Evolutionary conservation across 23 tunicate species (phyloP), one percentile per base, ranked within the genome.

Genomic region (Halocynthia aurantium): DNA sequence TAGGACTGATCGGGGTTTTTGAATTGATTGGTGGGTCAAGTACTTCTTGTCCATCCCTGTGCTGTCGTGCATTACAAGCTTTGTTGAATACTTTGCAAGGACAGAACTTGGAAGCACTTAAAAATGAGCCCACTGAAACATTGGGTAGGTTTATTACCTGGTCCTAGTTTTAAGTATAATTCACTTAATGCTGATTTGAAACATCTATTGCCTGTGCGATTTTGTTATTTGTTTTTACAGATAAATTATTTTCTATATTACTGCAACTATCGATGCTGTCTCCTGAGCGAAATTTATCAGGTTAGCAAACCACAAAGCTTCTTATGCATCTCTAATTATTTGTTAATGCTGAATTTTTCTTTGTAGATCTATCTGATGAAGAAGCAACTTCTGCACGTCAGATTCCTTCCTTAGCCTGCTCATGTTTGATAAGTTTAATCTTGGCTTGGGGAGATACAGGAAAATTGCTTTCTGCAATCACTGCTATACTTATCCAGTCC

Each of bases 381-480:
- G 44, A 31, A 31, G 44, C 44, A 31, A 31, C 44, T 31, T 31
- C 44, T 31, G 44, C 44, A 31, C 44, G 57, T 31, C 57, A 71
- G 56, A 80, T 87, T 63, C 84, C 94, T 5, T 87, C 94, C 7
- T 44, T 87, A 40, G 94, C 94, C 22, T 81, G 87, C 62, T 82
- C 94, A 13, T 87, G 94, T 53, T 80, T 87, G 31, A 61, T 87
- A 7, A 82, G 86, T 63, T 62, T 87, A 51, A 86, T 82, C 12
- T 78, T 82, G 73, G 94, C 94, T 12, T 87, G 94, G 94, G 94
- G 94, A 62, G 82, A 87, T 80, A 80, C 94, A 61, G 86, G 57
- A 64, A 87, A 87, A 49, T 31, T 87, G 15, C 60, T 87, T 11
- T 50, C 86, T 7, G 94, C 82, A 6, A 81, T 80, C 15, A 75